Evolutionary conservation across 2,113 vertebrate species (phyloP).

Genomic region (Willisornis vidua): DNA sequence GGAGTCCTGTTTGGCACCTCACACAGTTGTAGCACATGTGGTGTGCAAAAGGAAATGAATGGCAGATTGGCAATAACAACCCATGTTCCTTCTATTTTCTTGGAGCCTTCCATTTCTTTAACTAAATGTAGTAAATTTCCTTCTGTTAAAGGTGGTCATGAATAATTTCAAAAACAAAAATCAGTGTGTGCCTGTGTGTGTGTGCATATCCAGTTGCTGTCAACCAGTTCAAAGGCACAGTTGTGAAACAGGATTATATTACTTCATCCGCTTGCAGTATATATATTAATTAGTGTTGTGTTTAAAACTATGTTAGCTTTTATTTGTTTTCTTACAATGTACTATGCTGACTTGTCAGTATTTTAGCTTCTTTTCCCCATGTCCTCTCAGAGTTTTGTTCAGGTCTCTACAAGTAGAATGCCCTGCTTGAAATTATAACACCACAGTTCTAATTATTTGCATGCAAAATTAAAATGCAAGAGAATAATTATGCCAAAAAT

Average conservation of each 20-base stretch:
- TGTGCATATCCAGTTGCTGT: not conserved
- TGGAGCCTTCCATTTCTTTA: not conserved
- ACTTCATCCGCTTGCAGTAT: not conserved
- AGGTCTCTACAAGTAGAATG: conserved; percentile 16
- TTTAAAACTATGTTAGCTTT: not conserved
- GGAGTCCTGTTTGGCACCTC: not conserved
- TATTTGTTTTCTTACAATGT: not conserved
- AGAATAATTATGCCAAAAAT: conserved; percentile 3
- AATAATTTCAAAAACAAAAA: conserved; percentile 15
- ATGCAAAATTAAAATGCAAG: conserved; percentile 43
- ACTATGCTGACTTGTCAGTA: not conserved
- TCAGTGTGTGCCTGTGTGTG: not conserved
- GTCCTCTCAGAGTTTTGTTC: not conserved
- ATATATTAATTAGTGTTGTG: not conserved
- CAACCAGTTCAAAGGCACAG: not conserved
- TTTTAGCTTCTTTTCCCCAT: not conserved
- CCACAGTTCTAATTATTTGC: conserved; percentile 38
- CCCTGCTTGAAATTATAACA: not conserved
- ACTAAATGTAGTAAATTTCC: not conserved
- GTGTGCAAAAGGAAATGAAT: not conserved
- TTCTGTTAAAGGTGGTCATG: not conserved
- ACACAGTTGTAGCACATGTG: not conserved
- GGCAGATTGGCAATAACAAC: not conserved
- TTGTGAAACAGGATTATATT: not conserved
- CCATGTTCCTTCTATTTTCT: not conserved